phyloP scores from a whole-genome alignment of 1,140 invertebrate genomes.

The Diachasmimorpha longicaudata region DNA sequence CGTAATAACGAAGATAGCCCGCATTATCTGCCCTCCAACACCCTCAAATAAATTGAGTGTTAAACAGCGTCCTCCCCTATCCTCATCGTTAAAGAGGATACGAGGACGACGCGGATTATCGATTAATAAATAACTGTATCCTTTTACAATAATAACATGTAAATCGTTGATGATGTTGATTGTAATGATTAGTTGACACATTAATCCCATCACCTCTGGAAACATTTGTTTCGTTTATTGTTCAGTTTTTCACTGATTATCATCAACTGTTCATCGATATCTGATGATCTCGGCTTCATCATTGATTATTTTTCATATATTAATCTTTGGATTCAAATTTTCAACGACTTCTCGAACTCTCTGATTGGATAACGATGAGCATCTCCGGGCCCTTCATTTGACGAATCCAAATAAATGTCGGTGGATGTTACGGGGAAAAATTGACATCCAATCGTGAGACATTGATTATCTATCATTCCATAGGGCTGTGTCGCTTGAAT shows the following conservation, averaged over 20 bases:
- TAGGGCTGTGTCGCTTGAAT: neutral
- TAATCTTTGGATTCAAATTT: neutral
- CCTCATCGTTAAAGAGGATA: constrained; percentile 12
- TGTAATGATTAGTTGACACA: neutral
- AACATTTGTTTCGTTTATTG: neutral
- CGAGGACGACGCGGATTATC: constrained; percentile 14
- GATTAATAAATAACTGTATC: neutral
- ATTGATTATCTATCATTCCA: neutral
- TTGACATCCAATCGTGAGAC: neutral
- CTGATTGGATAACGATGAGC: neutral
- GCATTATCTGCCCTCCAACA: constrained; percentile 55
- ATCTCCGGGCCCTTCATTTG: constrained; percentile 12
- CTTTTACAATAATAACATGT: neutral
- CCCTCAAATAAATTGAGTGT: constrained; percentile 21
- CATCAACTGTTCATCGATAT: too few relatives aligned
- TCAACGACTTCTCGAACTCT: neutral
- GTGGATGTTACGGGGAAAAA: neutral
- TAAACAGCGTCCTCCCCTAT: constrained; percentile 43
- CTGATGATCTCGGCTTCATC: neutral
- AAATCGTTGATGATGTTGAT: neutral
- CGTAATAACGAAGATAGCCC: constrained; percentile 56
- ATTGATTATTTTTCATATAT: neutral
- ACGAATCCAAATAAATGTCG: constrained; percentile 26
- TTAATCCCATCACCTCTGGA: neutral
- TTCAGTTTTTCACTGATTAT: too few relatives aligned